Evolutionary conservation across 2,797 vertebrate genomes (phyloP).

Genomic region (Dermochelys coriacea): DNA sequence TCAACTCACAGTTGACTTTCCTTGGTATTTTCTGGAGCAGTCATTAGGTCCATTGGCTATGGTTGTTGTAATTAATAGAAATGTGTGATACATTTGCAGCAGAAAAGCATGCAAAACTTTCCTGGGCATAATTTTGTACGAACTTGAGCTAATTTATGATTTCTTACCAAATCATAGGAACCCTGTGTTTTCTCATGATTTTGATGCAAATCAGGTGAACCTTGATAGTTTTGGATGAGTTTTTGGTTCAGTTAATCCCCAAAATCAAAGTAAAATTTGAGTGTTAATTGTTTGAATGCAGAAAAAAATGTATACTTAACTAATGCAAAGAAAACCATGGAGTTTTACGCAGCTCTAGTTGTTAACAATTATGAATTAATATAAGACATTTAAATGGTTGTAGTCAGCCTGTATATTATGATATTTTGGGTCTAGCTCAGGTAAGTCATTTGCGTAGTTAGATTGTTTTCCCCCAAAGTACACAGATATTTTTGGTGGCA

Average conservation of each 20-base stretch:
- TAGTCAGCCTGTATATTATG: background rate
- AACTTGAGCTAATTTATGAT: background rate
- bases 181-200: background rate
- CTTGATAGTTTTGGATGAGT: background rate
- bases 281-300: background rate
- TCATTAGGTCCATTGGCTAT: background rate
- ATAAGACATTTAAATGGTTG: background rate
- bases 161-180: background rate
- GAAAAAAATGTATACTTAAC: background rate
- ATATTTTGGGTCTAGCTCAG: background rate
- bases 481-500: background rate
- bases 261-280: background rate
- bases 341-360: background rate
- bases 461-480: background rate
- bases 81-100: background rate
- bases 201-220: background rate
- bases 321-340: background rate
- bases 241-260: background rate
- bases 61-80: background rate
- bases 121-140: accelerated
- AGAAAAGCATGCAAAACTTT: background rate
- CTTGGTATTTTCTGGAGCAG: background rate
- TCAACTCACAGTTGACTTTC: background rate
- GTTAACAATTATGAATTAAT: background rate
- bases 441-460: background rate